A percentile compares a stretch with the other conserved stretches of the same genome.
Evolutionary conservation across 1,140 invertebrate genomes (phyloP).

Genomic region (Bombus waltoni): DNA sequence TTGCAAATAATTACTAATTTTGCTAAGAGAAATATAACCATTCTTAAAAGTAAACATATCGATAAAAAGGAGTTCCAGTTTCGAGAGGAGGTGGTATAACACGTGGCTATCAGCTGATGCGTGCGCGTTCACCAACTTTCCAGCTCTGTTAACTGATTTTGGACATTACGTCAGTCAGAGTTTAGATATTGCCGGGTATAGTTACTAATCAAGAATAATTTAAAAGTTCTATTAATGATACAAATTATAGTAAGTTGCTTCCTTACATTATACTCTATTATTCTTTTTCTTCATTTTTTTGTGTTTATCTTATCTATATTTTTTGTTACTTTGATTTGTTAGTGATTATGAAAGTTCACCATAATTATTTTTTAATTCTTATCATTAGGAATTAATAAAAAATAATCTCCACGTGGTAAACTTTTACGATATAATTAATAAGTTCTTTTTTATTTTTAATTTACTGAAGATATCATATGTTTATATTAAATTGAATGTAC

Average conservation of each 20-base stretch:
- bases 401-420: not conserved
- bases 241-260: not conserved
- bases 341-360: not conserved
- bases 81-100: slow-evolving; percentile 40
- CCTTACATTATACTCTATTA: not conserved
- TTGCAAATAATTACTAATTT: not conserved
- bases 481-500: not conserved
- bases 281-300: not conserved
- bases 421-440: not conserved
- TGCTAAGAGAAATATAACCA: not conserved
- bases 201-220: not conserved
- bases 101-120: slow-evolving; percentile 72
- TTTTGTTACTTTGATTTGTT: not conserved
- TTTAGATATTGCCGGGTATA: slow-evolving; percentile 20
- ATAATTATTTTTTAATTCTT: too few species aligned
- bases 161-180: slow-evolving; percentile 44
- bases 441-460: slow-evolving; percentile 1
- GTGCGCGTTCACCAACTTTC: slow-evolving; percentile 51
- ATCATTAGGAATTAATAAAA: not conserved
- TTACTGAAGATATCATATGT: not conserved
- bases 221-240: not conserved
- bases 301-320: not conserved
- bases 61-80: slow-evolving; percentile 8
- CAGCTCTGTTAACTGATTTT: slow-evolving; percentile 6
- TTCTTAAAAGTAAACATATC: not conserved